A percentile compares a stretch with the other conserved stretches of the same genome.
Conservation (phyloP, 1,140 invertebrate genomes). For the Condylostylus longicornis region DNA sequence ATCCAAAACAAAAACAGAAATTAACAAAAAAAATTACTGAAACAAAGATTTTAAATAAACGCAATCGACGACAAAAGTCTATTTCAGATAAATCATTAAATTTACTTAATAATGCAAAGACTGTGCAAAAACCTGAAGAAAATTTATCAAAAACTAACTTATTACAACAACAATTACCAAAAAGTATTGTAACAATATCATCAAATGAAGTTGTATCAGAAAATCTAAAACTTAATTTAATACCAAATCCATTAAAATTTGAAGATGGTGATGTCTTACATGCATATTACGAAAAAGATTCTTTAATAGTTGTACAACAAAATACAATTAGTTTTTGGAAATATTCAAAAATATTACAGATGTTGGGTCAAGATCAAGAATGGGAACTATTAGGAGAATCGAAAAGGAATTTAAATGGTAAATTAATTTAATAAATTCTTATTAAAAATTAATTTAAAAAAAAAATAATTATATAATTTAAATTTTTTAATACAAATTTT, state of each 20-base stretch:
- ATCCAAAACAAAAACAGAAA: too few relatives aligned
- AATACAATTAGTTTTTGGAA: constrained; percentile 23
- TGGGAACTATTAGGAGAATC: constrained; percentile 9
- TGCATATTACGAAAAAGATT: constrained; percentile 25
- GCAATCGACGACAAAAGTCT: too few relatives aligned
- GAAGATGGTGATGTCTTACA: constrained; percentile 20
- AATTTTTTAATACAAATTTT: neutral
- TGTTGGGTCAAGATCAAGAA: constrained; percentile 7
- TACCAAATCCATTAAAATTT: constrained; percentile 18
- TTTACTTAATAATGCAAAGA: too few relatives aligned
- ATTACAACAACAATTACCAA: too few relatives aligned
- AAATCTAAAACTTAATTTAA: too few relatives aligned
- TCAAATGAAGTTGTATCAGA: too few relatives aligned
- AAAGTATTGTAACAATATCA: too few relatives aligned
- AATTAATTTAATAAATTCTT: neutral
- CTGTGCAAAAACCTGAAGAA: too few relatives aligned
- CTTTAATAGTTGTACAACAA: constrained; percentile 26
- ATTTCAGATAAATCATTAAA: too few relatives aligned
- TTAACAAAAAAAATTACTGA: too few relatives aligned
- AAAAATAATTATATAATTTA: neutral
- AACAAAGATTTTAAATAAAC: too few relatives aligned
- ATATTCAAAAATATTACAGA: constrained; percentile 20
- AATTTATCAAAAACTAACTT: too few relatives aligned
- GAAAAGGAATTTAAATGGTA: constrained; percentile 6
- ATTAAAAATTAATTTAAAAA: neutral